phyloP scores from a whole-genome alignment of 2,797 vertebrate species.

The Tachyglossus aculeatus region DNA sequence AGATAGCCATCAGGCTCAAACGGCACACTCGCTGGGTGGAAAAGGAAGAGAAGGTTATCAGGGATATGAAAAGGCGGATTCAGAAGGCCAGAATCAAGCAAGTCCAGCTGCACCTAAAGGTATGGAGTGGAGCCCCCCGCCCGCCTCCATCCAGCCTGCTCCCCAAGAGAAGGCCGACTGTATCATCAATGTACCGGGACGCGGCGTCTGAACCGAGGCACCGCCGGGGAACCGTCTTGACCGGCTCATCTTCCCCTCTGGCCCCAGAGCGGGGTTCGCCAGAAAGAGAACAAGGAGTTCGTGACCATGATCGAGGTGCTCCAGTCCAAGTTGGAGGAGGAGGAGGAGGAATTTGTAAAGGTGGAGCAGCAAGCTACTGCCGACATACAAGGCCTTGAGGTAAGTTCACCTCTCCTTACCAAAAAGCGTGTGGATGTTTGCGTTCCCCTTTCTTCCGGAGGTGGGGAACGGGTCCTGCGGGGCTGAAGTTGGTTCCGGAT shows the following conservation, averaged over 20 bases:
- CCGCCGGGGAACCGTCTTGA: no score
- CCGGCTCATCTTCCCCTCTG: no score
- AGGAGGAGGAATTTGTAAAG: constrained; percentile 19
- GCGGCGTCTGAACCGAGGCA: no score
- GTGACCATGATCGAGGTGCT: constrained; percentile 29
- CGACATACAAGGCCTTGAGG: constrained; percentile 56
- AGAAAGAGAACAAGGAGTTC: constrained; percentile 30
- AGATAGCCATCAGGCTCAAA: constrained; percentile 31
- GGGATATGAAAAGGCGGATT: constrained; percentile 11
- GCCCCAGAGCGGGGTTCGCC: constrained; percentile 45
- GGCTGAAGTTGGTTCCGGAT: no score
- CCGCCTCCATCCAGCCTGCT: background rate
- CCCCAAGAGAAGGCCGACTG: background rate
- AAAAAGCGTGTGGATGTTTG: no score
- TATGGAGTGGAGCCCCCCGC: no score
- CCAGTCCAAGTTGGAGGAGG: constrained; percentile 24
- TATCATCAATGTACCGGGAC: background rate
- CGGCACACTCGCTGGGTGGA: constrained; percentile 16
- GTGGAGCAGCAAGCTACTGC: constrained; percentile 14
- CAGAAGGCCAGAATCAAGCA: constrained; percentile 1
- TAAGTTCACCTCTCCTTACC: constrained; percentile 54
- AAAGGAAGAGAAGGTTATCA: background rate
- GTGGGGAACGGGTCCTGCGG: no score
- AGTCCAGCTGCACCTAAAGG: constrained; percentile 43
- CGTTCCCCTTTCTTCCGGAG: no score